These are phyloP conservation scores for Halcyon chelicuti DNA, from an alignment of 2,797 vertebrate species.

Conservation along the genomic window DNA sequence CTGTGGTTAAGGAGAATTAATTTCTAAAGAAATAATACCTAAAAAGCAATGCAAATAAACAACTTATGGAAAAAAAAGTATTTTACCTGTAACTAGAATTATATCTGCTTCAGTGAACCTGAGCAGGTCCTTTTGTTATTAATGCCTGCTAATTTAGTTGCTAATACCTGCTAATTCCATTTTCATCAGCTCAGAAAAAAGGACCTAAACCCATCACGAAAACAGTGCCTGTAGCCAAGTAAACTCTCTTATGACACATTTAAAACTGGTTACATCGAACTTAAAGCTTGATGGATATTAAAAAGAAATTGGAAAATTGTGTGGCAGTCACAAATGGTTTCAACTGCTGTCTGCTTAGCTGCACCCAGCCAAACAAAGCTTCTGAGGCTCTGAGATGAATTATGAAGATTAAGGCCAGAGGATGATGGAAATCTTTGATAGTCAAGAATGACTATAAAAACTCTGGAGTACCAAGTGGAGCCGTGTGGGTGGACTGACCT, in stretches of 20 bases:
- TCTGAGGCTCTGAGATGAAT: not conserved
- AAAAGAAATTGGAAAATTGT: not conserved
- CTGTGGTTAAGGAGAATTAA: conserved; percentile 17
- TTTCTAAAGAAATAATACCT: not conserved
- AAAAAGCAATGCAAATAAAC: conserved; percentile 17
- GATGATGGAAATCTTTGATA: not conserved
- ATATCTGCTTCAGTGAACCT: not conserved
- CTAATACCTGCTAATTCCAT: conserved; percentile 50
- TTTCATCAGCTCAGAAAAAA: conserved; percentile 10
- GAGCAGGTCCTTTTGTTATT: conserved; percentile 4
- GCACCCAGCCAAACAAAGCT: not conserved
- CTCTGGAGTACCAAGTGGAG: not conserved
- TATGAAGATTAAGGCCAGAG: not conserved
- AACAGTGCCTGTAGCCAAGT: not conserved
- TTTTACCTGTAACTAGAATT: conserved; percentile 24
- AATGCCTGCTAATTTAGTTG: conserved; percentile 28
- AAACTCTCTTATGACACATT: not conserved
- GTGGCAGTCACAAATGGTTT: not conserved
- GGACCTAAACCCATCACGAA: not conserved
- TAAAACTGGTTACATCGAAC: not conserved
- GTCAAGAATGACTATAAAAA: not conserved
- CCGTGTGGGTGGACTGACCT: not conserved
- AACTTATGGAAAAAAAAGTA: not conserved
- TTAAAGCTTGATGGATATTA: not conserved
- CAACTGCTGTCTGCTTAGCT: not conserved